These are phyloP conservation scores for Cryptomyrus ogoouensis DNA, from an alignment of 2,113 vertebrate species.

Conservation along the genomic window DNA sequence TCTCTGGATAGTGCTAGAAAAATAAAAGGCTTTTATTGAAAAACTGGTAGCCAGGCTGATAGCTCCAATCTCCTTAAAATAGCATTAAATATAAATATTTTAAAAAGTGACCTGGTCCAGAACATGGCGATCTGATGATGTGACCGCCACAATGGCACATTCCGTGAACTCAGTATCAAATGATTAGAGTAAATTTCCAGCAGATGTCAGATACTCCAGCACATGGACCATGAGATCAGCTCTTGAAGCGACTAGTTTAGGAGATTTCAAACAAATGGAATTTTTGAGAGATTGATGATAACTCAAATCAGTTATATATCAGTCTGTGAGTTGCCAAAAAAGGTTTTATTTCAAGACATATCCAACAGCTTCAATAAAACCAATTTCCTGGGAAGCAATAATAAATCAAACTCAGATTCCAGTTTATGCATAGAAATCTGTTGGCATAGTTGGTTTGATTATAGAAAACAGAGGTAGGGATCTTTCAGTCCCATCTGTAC, in stretches of 20 bases:
- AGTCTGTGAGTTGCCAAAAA: background rate
- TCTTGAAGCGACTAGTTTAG: background rate
- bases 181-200: background rate
- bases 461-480: background rate
- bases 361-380: background rate
- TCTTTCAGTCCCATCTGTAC: background rate
- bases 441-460: background rate
- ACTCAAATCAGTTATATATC: background rate
- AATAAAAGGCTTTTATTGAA: background rate
- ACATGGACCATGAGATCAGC: background rate
- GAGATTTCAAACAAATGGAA: constrained; percentile 7
- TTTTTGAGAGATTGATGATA: background rate
- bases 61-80: background rate
- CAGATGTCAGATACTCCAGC: background rate
- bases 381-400: background rate
- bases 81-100: background rate
- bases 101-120: background rate
- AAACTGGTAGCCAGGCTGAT: background rate
- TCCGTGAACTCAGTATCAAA: background rate
- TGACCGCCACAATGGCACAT: background rate
- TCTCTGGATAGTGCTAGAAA: background rate
- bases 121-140: background rate
- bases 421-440: background rate
- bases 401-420: background rate
- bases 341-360: background rate